Conservation (phyloP, 2,113 vertebrate genomes). For the Cinclus cinclus region DNA sequence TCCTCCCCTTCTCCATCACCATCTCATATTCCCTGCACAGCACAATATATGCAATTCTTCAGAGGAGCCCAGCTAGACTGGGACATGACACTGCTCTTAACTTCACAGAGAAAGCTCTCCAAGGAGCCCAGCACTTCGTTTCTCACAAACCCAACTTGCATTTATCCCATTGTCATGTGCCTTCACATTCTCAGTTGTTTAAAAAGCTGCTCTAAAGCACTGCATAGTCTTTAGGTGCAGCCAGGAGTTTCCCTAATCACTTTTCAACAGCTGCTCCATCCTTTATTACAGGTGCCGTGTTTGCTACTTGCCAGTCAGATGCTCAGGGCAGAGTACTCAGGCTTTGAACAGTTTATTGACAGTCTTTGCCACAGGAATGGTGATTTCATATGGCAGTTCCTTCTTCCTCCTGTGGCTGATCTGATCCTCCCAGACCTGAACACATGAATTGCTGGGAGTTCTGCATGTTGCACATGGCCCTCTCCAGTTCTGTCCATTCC, state of each 20-base stretch:
- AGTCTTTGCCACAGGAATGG: not conserved
- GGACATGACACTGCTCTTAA: not conserved
- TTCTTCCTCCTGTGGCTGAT: not conserved
- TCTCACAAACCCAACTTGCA: not conserved
- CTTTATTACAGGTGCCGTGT: not conserved
- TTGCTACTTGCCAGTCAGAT: not conserved
- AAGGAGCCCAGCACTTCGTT: not conserved
- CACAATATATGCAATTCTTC: not conserved
- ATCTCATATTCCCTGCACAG: not conserved
- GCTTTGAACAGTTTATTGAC: constrained; percentile 11
- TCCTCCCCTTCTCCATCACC: not conserved
- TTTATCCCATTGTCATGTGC: not conserved
- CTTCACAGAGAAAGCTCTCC: not conserved
- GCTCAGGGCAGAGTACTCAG: constrained; percentile 21
- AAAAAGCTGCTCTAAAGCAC: constrained; percentile 24
- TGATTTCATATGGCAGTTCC: not conserved
- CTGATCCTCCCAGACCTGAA: not conserved
- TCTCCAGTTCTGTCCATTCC: not conserved
- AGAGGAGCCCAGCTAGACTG: not conserved
- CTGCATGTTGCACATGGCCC: not conserved
- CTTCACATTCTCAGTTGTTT: not conserved
- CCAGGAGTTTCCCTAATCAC: constrained; percentile 48
- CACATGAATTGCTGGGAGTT: not conserved
- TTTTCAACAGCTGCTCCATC: constrained; percentile 36
- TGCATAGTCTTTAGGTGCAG: not conserved